phyloP scores from a whole-genome alignment of 2,797 vertebrate species.

The Tachyglossus aculeatus region DNA sequence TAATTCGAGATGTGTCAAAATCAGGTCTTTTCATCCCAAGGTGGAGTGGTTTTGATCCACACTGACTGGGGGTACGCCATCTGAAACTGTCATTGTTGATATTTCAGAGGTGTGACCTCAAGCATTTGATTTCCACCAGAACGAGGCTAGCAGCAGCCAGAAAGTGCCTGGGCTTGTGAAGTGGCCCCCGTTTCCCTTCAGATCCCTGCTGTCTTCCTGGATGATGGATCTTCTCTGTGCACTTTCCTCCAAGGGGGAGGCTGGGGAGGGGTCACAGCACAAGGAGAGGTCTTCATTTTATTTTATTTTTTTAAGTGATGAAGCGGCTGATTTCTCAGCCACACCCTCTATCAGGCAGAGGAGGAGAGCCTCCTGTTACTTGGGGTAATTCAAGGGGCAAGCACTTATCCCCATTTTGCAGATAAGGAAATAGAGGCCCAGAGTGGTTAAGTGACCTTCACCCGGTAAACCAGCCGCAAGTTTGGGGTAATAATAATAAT shows the following conservation, averaged over 20 bases:
- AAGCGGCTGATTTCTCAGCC: too few species aligned
- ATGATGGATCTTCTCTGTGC: constrained; percentile 45
- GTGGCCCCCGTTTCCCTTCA: constrained; percentile 50
- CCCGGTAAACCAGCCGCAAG: too few species aligned
- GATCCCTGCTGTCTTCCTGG: neutral
- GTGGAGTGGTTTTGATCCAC: neutral
- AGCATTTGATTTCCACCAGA: rapidly evolving
- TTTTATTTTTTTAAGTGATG: too few species aligned
- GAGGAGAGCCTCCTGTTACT: too few species aligned
- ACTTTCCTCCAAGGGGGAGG: neutral
- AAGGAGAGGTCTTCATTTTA: rapidly evolving
- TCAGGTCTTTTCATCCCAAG: neutral
- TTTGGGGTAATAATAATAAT: too few species aligned
- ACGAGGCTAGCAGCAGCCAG: neutral
- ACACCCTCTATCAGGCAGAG: too few species aligned
- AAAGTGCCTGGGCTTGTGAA: constrained; percentile 45
- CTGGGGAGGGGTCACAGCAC: rapidly evolving
- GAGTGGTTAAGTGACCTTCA: too few species aligned
- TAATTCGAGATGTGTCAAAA: neutral
- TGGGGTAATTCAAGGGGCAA: too few species aligned
- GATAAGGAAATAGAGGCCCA: too few species aligned
- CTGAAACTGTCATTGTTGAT: neutral
- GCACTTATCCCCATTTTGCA: too few species aligned
- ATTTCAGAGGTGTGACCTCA: neutral
- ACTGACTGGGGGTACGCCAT: neutral